A percentile compares a stretch with the other conserved stretches of the same genome.
Conservation (phyloP, 2,113 vertebrate genomes). For the Chaenocephalus aceratus region DNA sequence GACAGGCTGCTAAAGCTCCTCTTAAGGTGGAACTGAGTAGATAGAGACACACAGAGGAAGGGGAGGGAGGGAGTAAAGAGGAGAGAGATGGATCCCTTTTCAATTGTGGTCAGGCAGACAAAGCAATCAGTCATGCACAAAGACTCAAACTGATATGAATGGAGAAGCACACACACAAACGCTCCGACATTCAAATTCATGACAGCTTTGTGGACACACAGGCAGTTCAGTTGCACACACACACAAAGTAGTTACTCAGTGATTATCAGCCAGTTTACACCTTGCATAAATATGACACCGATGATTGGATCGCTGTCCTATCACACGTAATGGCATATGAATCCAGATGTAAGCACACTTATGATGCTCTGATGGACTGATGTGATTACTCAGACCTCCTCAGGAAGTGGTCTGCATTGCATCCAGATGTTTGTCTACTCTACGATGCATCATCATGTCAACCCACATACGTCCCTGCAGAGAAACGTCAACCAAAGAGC, state of each 20-base stretch:
- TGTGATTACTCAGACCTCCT: neutral
- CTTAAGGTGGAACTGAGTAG: slow-evolving; percentile 86
- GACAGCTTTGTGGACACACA: slow-evolving; percentile 46
- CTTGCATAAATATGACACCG: slow-evolving; percentile 38
- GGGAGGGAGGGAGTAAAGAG: slow-evolving; percentile 25
- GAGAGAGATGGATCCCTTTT: slow-evolving; percentile 72
- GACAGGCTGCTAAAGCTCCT: slow-evolving; percentile 85
- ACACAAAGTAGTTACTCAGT: slow-evolving; percentile 27
- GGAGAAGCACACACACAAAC: slow-evolving; percentile 53
- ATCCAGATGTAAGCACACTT: slow-evolving; percentile 51
- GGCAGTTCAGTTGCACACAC: neutral
- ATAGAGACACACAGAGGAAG: slow-evolving; percentile 58
- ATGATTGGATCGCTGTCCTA: slow-evolving; percentile 30
- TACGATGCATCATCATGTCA: neutral
- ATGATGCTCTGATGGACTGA: neutral
- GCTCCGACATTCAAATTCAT: slow-evolving; percentile 35
- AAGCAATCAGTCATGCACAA: slow-evolving; percentile 80
- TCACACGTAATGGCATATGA: slow-evolving; percentile 43
- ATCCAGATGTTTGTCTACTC: slow-evolving; percentile 36
- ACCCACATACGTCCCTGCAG: neutral
- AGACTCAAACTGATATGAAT: slow-evolving; percentile 75
- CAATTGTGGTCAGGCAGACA: slow-evolving; percentile 77
- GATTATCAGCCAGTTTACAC: slow-evolving; percentile 62
- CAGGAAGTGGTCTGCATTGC: neutral
- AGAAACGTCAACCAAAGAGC: neutral